These are phyloP conservation scores for Hypothenemus hampei DNA, from an alignment of 1,140 invertebrate species.

Conservation along the genomic window DNA sequence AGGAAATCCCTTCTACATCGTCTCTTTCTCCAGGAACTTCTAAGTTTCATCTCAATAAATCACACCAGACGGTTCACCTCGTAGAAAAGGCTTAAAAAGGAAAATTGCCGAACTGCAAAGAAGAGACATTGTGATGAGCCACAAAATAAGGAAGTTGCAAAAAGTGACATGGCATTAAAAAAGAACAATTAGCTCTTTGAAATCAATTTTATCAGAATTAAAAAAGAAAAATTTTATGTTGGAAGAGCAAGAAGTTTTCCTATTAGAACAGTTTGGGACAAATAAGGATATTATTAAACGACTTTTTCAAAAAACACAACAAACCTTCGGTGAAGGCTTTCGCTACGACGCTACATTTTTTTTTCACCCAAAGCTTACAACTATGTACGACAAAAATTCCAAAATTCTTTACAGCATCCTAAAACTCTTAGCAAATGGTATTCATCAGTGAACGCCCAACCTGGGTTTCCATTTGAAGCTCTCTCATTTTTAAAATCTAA, in stretches of 20 bases:
- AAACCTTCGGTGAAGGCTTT: conserved; percentile 6
- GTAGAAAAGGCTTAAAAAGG: conserved; percentile 3
- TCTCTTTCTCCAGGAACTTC: not conserved
- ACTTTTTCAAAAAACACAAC: not conserved
- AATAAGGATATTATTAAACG: conserved; percentile 2
- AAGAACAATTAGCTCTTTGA: conserved; percentile 5
- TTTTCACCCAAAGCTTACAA: conserved; percentile 16
- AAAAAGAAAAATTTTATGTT: conserved; percentile 9
- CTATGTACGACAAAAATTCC: conserved; percentile 16
- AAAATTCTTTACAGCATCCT: conserved; percentile 15
- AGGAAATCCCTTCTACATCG: not conserved
- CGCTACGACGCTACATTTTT: conserved; percentile 17
- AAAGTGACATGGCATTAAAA: conserved; percentile 5
- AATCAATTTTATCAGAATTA: conserved; percentile 1
- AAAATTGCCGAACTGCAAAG: conserved; percentile 2
- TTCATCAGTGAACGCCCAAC: conserved; percentile 11
- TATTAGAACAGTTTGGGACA: conserved; percentile 2
- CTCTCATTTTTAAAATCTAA: conserved; percentile 2
- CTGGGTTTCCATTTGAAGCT: conserved; percentile 11
- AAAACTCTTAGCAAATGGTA: conserved; percentile 20
- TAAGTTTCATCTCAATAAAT: not conserved
- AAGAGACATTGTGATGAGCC: conserved; percentile 6
- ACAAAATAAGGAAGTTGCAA: conserved; percentile 6
- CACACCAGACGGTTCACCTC: not conserved
- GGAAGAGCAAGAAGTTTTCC: conserved; percentile 9